Evolutionary conservation across 2,888 invertebrate species (phyloP).

Genomic region (Melipona beecheii): DNA sequence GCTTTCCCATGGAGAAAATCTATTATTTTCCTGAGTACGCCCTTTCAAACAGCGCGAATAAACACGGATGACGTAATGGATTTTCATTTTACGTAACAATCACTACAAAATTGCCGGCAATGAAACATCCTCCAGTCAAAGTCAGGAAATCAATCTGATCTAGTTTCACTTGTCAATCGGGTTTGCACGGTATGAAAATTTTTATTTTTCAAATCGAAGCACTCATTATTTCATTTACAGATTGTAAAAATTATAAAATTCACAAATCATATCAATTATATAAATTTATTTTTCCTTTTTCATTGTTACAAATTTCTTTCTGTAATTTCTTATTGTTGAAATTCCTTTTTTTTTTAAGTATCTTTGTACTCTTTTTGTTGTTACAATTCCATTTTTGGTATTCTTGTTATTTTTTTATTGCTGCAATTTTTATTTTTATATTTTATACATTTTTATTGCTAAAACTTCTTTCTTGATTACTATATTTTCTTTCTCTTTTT

Average conservation of each 20-base stretch:
- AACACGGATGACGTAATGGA: conserved; percentile 19
- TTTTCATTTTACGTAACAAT: conserved; percentile 40
- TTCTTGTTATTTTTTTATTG: neutral
- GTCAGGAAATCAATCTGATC: conserved; percentile 6
- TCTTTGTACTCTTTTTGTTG: neutral
- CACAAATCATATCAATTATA: neutral
- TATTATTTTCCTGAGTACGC: conserved; percentile 41
- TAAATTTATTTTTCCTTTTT: neutral
- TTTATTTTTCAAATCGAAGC: too few species aligned
- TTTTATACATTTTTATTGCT: neutral
- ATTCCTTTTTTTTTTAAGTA: neutral
- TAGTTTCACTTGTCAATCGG: neutral
- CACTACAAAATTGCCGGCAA: neutral
- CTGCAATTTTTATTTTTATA: neutral
- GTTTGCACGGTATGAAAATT: too few species aligned
- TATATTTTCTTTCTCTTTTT: neutral
- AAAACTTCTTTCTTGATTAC: neutral
- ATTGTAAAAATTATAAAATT: neutral
- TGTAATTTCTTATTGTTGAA: neutral
- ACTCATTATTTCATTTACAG: too few species aligned
- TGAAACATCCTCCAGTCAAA: conserved; percentile 16
- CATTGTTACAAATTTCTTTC: too few species aligned
- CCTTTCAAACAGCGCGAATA: neutral
- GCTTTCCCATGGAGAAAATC: conserved; percentile 49
- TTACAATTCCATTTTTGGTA: neutral